Evolutionary conservation across 2,888 invertebrate genomes (phyloP).

Genomic region (Leptopilina drosophilae): DNA sequence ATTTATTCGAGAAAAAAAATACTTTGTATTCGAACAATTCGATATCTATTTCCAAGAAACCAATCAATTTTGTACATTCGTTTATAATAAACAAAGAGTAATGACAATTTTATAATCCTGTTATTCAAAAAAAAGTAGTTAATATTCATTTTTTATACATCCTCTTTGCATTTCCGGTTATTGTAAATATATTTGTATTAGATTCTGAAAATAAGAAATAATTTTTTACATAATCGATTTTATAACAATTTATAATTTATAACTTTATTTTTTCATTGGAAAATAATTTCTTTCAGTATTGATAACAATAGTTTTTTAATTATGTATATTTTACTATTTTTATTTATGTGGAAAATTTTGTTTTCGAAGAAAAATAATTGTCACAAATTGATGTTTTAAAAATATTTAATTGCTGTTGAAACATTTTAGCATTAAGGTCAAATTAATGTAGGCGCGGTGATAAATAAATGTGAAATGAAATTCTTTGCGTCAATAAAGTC

Average conservation of each 20-base stretch:
- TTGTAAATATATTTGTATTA: not conserved
- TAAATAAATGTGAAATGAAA: no score
- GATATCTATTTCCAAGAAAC: conserved; percentile 2
- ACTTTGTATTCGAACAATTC: not conserved
- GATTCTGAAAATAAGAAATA: not conserved
- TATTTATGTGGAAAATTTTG: no score
- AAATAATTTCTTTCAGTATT: not conserved
- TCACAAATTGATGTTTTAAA: no score
- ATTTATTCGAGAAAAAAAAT: not conserved
- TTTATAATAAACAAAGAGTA: conserved; percentile 1
- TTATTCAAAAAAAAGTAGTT: not conserved
- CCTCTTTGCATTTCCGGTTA: not conserved
- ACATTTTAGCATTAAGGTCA: no score
- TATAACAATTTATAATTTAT: not conserved
- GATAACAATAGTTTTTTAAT: no score
- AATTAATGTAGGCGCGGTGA: no score
- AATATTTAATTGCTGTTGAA: no score
- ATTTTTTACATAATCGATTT: not conserved
- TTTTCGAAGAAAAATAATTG: no score
- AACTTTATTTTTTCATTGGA: not conserved
- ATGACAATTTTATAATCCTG: conserved; percentile 3
- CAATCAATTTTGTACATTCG: not conserved
- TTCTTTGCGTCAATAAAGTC: no score
- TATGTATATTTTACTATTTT: no score
- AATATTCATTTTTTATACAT: not conserved